phyloP scores from a whole-genome alignment of 2,113 vertebrate genomes.

The Gymnarchus niloticus region DNA sequence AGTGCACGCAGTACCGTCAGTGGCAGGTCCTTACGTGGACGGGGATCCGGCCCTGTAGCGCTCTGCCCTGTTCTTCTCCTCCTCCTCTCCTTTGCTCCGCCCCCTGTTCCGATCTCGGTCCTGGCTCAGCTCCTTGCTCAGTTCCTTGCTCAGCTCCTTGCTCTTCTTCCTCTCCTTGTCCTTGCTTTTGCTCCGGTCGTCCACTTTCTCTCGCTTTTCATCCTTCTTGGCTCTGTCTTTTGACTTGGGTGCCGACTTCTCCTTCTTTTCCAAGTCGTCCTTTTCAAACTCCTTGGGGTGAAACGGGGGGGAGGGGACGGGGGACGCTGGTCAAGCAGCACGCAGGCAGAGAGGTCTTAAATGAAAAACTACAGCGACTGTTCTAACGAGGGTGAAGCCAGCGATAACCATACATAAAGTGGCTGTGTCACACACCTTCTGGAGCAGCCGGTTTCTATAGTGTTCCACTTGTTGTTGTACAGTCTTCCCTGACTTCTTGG shows the following conservation, averaged over 20 bases:
- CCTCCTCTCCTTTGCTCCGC: constrained; percentile 53
- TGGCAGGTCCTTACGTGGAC: constrained; percentile 12
- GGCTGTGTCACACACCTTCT: constrained; percentile 52
- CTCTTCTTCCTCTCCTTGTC: constrained; percentile 48
- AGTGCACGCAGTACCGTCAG: background rate
- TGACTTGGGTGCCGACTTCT: constrained; percentile 45
- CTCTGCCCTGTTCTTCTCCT: constrained; percentile 48
- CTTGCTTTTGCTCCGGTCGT: constrained; percentile 43
- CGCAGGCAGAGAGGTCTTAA: background rate
- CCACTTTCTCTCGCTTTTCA: constrained; percentile 48
- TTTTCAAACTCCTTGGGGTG: constrained; percentile 63
- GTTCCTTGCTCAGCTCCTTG: constrained; percentile 20
- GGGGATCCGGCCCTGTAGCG: constrained; percentile 23
- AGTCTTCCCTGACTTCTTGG: constrained; percentile 57
- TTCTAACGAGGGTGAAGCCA: background rate
- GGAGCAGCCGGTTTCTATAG: constrained; percentile 68
- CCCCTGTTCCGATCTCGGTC: constrained; percentile 24
- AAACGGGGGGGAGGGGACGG: background rate
- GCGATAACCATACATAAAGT: background rate
- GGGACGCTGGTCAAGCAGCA: no score
- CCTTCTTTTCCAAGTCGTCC: constrained; percentile 56
- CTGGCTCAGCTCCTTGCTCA: constrained; percentile 19
- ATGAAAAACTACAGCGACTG: no score
- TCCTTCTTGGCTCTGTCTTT: constrained; percentile 59
- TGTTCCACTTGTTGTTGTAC: constrained; percentile 66